These are phyloP conservation scores for Syrista parreyssii DNA, from an alignment of 2,888 invertebrate genomes.

Conservation along the genomic window DNA sequence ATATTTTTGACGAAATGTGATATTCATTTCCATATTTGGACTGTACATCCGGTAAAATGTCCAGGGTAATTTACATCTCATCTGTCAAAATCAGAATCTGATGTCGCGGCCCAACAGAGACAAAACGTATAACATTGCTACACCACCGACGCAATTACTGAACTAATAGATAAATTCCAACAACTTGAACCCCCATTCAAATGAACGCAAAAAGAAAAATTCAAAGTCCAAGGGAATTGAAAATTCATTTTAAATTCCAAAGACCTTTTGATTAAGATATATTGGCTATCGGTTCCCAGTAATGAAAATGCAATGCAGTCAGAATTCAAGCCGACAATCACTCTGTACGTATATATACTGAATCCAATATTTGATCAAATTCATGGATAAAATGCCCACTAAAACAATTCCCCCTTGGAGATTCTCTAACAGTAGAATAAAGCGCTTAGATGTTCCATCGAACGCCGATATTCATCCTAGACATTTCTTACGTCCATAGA, in stretches of 20 bases:
- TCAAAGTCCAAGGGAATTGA: not conserved
- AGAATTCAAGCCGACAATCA: not conserved
- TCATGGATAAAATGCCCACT: not conserved
- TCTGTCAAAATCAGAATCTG: too few species aligned
- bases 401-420: not conserved
- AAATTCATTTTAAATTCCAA: conserved; percentile 10
- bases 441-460: not conserved
- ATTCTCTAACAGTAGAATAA: not conserved
- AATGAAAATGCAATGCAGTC: not conserved
- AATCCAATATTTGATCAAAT: not conserved
- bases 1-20: too few species aligned
- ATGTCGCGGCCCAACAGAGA: not conserved
- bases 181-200: too few species aligned
- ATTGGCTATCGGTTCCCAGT: not conserved
- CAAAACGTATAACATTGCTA: too few species aligned
- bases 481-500: not conserved
- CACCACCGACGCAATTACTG: too few species aligned
- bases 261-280: conserved; percentile 6
- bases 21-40: too few species aligned
- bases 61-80: too few species aligned
- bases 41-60: too few species aligned
- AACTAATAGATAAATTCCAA: too few species aligned
- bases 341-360: not conserved
- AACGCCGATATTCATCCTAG: not conserved
- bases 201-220: too few species aligned